phyloP scores from a whole-genome alignment of 2,113 vertebrate genomes.

The Nothobranchius furzeri region DNA sequence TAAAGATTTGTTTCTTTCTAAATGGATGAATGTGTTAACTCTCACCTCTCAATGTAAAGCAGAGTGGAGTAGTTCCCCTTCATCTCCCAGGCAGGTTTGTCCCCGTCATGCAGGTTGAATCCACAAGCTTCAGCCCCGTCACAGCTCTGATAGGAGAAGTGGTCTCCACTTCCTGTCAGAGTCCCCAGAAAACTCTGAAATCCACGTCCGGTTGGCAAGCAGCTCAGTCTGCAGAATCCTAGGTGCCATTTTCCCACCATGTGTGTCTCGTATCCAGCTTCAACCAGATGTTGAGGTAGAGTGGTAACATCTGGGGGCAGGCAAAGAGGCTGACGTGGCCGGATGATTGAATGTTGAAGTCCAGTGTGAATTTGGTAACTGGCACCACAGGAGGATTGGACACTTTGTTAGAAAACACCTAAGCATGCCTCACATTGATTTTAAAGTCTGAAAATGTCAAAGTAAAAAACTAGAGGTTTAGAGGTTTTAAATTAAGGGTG shows the following conservation, averaged over 20 bases:
- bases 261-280: conserved; percentile 89
- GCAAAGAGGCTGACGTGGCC: conserved; percentile 91
- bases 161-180: conserved; percentile 90
- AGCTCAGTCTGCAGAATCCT: conserved; percentile 89
- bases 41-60: conserved; percentile 87
- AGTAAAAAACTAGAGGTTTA: too few relatives aligned
- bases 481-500: too few relatives aligned
- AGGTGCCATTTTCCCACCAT: conserved; percentile 98
- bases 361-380: conserved; percentile 97
- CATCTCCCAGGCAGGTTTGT: conserved; percentile 88
- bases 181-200: conserved; percentile 94
- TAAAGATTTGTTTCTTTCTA: neutral
- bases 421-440: neutral
- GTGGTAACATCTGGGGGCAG: conserved; percentile 87
- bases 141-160: conserved; percentile 93
- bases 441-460: too few relatives aligned
- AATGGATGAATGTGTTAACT: neutral
- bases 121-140: conserved; percentile 92
- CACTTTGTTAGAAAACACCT: neutral
- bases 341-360: conserved; percentile 93
- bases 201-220: conserved; percentile 88
- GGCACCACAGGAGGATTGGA: conserved; percentile 7
- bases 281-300: conserved; percentile 87
- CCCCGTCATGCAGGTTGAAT: conserved; percentile 91
- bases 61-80: conserved; percentile 89